These are phyloP conservation scores for Rhinichthys klamathensis DNA, from an alignment of 2,113 vertebrate genomes.

Conservation along the genomic window DNA sequence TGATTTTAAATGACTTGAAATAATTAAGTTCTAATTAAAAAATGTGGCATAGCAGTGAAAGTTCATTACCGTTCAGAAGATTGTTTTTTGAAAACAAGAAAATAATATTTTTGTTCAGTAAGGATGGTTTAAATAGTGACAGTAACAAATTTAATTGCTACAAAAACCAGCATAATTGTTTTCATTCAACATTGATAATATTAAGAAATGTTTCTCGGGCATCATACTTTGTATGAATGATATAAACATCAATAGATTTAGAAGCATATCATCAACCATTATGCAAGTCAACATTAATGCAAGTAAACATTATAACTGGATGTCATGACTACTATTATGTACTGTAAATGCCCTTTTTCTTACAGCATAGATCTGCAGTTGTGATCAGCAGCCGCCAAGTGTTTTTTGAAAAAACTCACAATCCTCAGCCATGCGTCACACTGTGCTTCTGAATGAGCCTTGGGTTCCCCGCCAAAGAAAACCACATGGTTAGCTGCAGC, in stretches of 20 bases:
- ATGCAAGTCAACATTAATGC: neutral
- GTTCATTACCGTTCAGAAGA: neutral
- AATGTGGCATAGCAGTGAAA: neutral
- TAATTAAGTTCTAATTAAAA: neutral
- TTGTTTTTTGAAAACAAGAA: neutral
- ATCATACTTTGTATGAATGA: neutral
- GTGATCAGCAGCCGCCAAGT: constrained; percentile 65
- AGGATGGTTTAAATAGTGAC: neutral
- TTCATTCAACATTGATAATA: no score
- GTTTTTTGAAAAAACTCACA: constrained; percentile 78
- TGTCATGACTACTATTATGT: neutral
- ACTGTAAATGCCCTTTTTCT: neutral
- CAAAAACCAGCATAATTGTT: no score
- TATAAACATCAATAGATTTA: neutral
- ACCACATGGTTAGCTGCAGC: constrained; percentile 67
- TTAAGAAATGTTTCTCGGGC: no score
- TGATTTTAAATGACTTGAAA: neutral
- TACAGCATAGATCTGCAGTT: constrained; percentile 43
- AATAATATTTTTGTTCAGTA: neutral
- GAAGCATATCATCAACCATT: neutral
- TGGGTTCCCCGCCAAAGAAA: constrained; percentile 85
- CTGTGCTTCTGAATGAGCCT: constrained; percentile 81
- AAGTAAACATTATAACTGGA: neutral
- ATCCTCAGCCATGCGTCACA: constrained; percentile 83
- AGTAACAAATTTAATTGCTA: neutral